Conservation (phyloP, 2,797 vertebrate genomes). For the Gymnothorax reevesii region DNA sequence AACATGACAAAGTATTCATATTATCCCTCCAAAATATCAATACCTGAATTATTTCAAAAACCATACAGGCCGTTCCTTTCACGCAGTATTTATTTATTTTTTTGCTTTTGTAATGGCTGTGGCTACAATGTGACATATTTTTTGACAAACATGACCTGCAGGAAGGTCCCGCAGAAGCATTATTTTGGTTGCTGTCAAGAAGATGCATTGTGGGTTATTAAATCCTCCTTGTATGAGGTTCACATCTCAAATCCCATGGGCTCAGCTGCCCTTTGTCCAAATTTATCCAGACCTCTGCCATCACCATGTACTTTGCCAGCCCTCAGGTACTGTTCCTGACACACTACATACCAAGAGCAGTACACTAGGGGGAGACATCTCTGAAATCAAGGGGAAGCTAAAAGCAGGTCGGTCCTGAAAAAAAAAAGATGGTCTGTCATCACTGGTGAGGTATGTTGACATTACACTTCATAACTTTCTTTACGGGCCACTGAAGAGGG, state of each 20-base stretch:
- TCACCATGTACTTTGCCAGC: not conserved
- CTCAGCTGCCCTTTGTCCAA: not conserved
- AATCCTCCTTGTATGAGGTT: not conserved
- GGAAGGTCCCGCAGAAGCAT: not conserved
- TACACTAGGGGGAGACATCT: not conserved
- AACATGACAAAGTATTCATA: not conserved
- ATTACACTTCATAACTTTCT: not conserved
- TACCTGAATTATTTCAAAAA: not conserved
- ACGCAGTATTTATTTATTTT: not conserved
- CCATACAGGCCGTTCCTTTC: not conserved
- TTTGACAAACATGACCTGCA: not conserved
- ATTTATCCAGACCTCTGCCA: conserved; percentile 1
- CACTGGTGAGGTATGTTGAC: not conserved
- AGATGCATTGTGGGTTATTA: not conserved
- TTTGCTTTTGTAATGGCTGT: not conserved
- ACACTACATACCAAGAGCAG: not conserved
- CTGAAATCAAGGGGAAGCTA: not conserved
- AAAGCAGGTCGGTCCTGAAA: not conserved
- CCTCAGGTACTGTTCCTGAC: not conserved
- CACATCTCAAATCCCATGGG: not conserved
- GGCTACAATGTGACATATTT: not conserved
- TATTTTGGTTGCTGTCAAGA: not conserved
- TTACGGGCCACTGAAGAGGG: not conserved
- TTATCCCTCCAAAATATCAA: not conserved
- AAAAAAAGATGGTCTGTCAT: not conserved